Evolutionary conservation across 1,140 invertebrate species (phyloP), one percentile per base, ranked within the genome.

Genomic region (Bombus sylvicola): DNA sequence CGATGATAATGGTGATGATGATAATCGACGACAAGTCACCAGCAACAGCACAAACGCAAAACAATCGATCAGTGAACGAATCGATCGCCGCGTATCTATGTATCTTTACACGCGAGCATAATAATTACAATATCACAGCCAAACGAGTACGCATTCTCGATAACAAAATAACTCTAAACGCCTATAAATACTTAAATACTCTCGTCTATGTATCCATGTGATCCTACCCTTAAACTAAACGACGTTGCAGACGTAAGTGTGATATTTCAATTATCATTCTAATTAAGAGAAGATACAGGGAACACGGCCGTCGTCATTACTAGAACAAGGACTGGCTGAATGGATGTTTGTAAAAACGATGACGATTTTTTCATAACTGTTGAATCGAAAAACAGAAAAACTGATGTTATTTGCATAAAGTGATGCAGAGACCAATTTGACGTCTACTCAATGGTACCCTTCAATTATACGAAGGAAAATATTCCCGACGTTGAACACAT

Each of bases 221-320:
- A 89, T 88, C n/a, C 75, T 85, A 64, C 62, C 69, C 71, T 37
- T 64, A 31, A 22, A 34, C 34, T 31, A 66, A 79, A 72, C 31
- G 75, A 71, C 28, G 68, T 34, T n/a, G 28, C 64, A 39, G 77
- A 47, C 83, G 57, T 79, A 86, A 88, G 64, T 66, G 74, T 88
- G 69, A 89, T 86, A 72, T 64, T 85, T 43, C 77, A 76, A n/a
- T 86, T 82, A 82, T 47, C 76, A 72, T 69, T 77, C 43, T 18
- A 31, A 37, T 34, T 22, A 34, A 64, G 57, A 79, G 57, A 47
- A 71, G n/a, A 69, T 18, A 37, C 34, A 34, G 8, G n/a, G 28
- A 28, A 69, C 53, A 57, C 34, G 53, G 37, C 18, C 66, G n/a
- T 83, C 28, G 59, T n/a, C 10, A n/a, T 62, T 28, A n/a, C 3